Conservation (phyloP, 2,797 vertebrate genomes). For the Agapornis canus region DNA sequence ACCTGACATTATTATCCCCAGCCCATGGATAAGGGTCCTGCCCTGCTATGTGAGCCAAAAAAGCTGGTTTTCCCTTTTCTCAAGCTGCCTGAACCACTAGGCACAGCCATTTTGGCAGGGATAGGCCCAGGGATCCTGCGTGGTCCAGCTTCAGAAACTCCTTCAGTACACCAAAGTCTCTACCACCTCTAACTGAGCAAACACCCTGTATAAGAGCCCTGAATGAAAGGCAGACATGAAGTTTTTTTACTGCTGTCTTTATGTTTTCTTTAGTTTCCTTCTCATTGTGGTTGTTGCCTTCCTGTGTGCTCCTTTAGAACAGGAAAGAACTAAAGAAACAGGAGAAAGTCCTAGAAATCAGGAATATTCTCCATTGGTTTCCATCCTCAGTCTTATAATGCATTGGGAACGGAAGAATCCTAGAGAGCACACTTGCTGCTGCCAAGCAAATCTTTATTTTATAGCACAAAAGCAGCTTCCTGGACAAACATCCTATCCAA, state of each 20-base stretch:
- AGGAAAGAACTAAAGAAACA: not conserved
- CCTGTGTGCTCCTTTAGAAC: not conserved
- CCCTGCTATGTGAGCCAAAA: not conserved
- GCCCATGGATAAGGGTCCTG: not conserved
- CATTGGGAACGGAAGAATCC: not conserved
- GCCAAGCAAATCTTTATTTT: constrained; percentile 57
- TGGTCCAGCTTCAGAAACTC: not conserved
- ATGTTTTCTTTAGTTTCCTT: not conserved
- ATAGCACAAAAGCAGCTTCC: constrained; percentile 55
- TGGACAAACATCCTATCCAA: constrained; percentile 33
- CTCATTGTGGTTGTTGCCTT: not conserved
- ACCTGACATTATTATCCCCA: not conserved
- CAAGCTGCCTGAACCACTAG: not conserved
- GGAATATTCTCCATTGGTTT: not conserved
- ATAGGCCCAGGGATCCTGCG: not conserved
- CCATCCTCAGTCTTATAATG: not conserved
- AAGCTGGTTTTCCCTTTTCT: not conserved
- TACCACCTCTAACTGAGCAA: not conserved
- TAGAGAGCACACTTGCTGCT: constrained; percentile 12
- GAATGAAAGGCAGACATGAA: not conserved
- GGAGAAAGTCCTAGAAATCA: not conserved
- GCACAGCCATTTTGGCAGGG: not conserved
- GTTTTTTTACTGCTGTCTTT: not conserved
- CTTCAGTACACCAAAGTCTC: not conserved
- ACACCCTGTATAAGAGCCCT: not conserved